These are phyloP conservation scores for Dicaeum eximium DNA, from an alignment of 2,113 vertebrate species.

Conservation along the genomic window DNA sequence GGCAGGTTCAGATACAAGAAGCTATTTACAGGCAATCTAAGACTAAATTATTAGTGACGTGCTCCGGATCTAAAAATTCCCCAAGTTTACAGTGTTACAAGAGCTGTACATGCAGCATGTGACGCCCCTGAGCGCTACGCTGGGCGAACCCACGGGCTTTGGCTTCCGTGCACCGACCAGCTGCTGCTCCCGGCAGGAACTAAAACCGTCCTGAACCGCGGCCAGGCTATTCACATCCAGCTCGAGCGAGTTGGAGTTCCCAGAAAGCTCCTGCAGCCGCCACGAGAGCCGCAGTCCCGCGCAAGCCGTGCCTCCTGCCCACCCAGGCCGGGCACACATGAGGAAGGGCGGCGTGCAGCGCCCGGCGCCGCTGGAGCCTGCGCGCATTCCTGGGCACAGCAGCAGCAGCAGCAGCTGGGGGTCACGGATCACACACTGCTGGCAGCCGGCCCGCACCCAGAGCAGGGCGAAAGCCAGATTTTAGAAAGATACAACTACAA, in stretches of 20 bases:
- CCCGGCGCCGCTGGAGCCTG: neutral
- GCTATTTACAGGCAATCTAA: neutral
- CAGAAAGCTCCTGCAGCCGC: neutral
- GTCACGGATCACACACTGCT: neutral
- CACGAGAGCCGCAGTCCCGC: neutral
- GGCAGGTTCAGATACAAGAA: neutral
- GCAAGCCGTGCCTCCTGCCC: neutral
- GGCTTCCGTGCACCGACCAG: neutral
- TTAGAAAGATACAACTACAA: neutral
- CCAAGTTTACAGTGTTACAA: neutral
- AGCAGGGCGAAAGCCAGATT: neutral
- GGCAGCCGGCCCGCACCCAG: neutral
- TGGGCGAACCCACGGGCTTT: neutral
- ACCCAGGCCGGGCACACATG: neutral
- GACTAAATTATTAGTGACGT: neutral
- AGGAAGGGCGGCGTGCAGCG: neutral
- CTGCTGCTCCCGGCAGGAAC: neutral
- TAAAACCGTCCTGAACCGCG: neutral
- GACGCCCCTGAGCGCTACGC: neutral
- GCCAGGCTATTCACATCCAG: constrained; percentile 2
- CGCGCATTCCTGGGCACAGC: neutral
- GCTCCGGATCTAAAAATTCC: neutral
- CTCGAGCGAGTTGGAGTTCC: neutral
- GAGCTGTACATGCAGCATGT: neutral
- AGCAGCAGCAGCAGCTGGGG: neutral